Evolutionary conservation across 2,113 vertebrate species (phyloP), one percentile per base, ranked within the genome.

Genomic region (Argyrosomus japonicus): DNA sequence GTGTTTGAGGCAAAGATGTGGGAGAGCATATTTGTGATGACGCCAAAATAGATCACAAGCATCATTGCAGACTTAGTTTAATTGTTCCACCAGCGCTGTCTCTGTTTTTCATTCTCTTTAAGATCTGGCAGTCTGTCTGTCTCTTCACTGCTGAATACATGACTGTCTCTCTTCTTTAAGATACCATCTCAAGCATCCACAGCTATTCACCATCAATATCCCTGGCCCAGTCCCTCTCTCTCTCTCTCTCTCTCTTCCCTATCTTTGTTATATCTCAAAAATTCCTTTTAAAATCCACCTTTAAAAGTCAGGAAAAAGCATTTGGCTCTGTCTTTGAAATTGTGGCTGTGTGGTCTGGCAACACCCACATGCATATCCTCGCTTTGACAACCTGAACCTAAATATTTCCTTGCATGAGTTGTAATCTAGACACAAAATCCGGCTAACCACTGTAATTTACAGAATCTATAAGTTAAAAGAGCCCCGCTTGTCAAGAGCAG

Each of bases 381-480:
- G 0, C 75, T 86, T 88, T 79, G 82, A 90, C 88, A 86, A 89
- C 84, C 81, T 89, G 81, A 91, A 88, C 77, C 85, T 65, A 77
- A 92, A 90, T 83, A 93, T 91, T 89, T 87, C 77, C 79, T 43
- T 71, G 53, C 27, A 23, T 64, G 81, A 89, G 25, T 87, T 92
- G 81, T 87, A 91, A 91, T 91, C 81, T 86, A 80, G 77, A 88
- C n/a, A 12, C 61, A 69, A 36, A 83, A 77, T 77, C 23, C 36
- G 73, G 43, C 45, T 83, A 61, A 85, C 75, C 81, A 80, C 87
- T 85, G 84, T 91, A 90, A 93, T 91, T 92, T 81, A 90, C 36
- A 68, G 68, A 69, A 84, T 89, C 86, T 88, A 78, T 92, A 91
- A 61, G 84, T 87, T 77, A 79, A 82, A 88, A 50, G 32, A 83